These are phyloP conservation scores for Leptinotarsa peninsularis DNA, from an alignment of 2,888 invertebrate genomes.

Conservation along the genomic window DNA sequence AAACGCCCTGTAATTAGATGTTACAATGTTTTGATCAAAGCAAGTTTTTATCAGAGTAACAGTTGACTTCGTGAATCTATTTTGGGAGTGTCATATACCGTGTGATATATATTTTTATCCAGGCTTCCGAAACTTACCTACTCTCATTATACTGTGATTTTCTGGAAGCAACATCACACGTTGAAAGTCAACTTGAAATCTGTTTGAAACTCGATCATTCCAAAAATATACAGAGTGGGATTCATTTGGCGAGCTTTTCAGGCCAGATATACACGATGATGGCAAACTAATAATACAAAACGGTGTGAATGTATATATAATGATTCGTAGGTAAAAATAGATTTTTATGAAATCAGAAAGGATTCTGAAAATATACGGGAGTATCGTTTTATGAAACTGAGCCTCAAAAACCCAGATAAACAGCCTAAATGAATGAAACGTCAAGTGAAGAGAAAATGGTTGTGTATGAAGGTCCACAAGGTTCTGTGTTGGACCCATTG, in stretches of 20 bases:
- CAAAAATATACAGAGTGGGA: conserved; percentile 13
- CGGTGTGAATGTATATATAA: background rate
- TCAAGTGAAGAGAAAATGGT: too few relatives aligned
- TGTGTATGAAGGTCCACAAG: too few relatives aligned
- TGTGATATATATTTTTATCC: conserved; percentile 5
- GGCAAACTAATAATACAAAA: background rate
- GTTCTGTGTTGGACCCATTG: too few relatives aligned
- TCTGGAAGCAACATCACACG: background rate
- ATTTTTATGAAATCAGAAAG: too few relatives aligned
- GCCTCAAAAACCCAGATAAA: too few relatives aligned
- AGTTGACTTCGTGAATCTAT: background rate
- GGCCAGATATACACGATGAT: background rate
- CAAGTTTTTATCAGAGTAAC: background rate
- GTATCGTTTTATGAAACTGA: too few relatives aligned
- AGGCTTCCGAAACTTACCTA: background rate
- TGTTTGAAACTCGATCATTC: background rate
- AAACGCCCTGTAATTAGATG: too few relatives aligned
- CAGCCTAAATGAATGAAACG: too few relatives aligned
- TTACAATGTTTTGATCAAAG: background rate
- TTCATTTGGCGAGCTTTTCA: background rate
- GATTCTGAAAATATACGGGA: too few relatives aligned
- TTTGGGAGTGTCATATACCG: conserved; percentile 2
- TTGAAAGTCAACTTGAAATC: conserved; percentile 2
- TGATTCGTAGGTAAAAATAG: too few relatives aligned
- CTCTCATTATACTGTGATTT: background rate